Base-by-base conservation (phyloP, 2,888 invertebrate genomes). In the Phyllotreta striolata region DNA sequence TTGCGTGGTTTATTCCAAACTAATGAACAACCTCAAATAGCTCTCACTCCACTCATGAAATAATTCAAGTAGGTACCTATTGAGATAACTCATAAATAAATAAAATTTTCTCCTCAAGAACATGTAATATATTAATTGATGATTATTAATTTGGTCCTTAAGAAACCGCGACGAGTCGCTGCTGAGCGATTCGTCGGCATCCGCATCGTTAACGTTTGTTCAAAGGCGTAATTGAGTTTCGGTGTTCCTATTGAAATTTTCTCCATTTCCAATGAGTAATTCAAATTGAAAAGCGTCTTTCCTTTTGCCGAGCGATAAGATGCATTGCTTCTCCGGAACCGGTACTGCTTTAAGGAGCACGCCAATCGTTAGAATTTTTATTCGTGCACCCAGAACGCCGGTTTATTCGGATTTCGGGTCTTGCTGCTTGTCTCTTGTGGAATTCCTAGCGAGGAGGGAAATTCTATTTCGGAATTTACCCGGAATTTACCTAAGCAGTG, bases 151-250 rank as follows among this genome's bases (percentile, higher is more conserved):
- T 24, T 24, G 9, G 7, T 9, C 6, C 4, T 12, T 10, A 10
- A 10, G 24, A 13, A 5, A 47, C 7, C 5, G 6, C n/a, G 35
- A 49, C 35, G 35, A 35, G 49, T 49, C 35, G 49, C 49, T 4
- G 35, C 49, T 49, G 35, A 6, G n/a, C 49, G 35, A 49, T 49
- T 49, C 35, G 35, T 10, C 49, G 49, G n/a, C 8, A 49, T 49
- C 14, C 7, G 49, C 49, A 35, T 49, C 49, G 49, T 49, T 61
- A 69, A 70, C 68, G 67, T 70, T 68, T 59, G 66, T 64, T 69
- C 67, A 63, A 66, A 67, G 62, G 61, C 68, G 68, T 70, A 72
- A 73, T 73, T 69, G 71, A 71, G 72, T 72, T 73, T 69, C 70
- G 64, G 66, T 72, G 71, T 72, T 69, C 69, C 51, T 47, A 52